Evolutionary conservation across 2,113 vertebrate species (phyloP), one percentile per base, ranked within the genome.

Genomic region (Lycocorax pyrrhopterus): DNA sequence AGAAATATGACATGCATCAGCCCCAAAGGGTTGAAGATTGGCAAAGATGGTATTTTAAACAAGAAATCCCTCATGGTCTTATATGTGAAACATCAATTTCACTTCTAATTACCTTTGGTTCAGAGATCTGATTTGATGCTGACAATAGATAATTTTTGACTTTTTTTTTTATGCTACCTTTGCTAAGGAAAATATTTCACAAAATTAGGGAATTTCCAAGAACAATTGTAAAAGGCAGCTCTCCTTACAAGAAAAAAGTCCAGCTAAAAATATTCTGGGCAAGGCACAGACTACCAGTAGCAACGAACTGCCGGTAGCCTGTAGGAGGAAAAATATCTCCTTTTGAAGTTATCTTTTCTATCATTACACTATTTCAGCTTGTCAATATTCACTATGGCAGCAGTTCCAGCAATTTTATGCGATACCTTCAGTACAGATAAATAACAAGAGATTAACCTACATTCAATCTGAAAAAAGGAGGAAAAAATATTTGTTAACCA

Each of bases 401-500:
- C 80, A 95, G 93, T 63, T 93, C 87, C 83, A 82, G 75, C 84
- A 95, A 67, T 93, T 97, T 89, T 93, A 52, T 26, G 7, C 94
- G 81, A 92, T 95, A 97, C 43, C 59, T 62, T 96, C 83, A 93
- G 53, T 90, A 88, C 63, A 88, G 90, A 95, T 75, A 95, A 97
- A 96, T 71, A 96, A 68, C 23, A 89, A 91, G 64, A 96, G 94
- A 93, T 95, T 91, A 97, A 96, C 78, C 84, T 59, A 88, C 66
- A 90, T 88, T 76, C 93, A 96, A 77, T 94, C 77, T 92, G 59
- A 78, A 96, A 97, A 94, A 49, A 89, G 75, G 81, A 74, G 71
- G 37, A 75, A 56, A 91, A 96, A 95, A 96, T 93, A 92, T 83
- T 84, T n/a, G 69, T 95, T 98, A 97, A 96, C 55, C 16, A 32